These are phyloP conservation scores for Osmerus eperlanus DNA, from an alignment of 2,113 vertebrate species.

Conservation along the genomic window DNA sequence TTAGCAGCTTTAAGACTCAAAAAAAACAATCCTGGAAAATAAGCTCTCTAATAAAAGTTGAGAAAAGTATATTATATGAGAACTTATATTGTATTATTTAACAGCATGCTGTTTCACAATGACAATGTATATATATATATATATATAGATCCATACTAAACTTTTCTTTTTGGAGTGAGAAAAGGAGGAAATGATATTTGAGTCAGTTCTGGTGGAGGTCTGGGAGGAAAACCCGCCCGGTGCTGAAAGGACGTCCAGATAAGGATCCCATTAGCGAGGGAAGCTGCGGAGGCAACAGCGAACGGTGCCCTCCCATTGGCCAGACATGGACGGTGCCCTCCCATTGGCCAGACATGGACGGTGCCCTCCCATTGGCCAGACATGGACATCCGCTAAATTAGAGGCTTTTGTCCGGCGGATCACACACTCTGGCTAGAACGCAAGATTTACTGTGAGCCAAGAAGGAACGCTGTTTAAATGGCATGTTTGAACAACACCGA, in stretches of 20 bases:
- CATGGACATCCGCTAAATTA: conserved; percentile 33
- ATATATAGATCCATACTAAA: not conserved
- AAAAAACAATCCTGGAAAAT: no score
- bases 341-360: conserved; percentile 16
- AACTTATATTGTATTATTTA: not conserved
- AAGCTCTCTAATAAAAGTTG: no score
- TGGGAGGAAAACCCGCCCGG: conserved; percentile 21
- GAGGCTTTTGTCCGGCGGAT: conserved; percentile 30
- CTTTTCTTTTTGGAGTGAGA: no score
- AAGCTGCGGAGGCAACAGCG: conserved; percentile 9
- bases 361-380: not conserved
- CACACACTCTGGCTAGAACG: conserved; percentile 17
- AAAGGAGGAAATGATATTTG: no score
- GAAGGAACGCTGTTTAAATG: not conserved
- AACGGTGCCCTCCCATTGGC: not conserved
- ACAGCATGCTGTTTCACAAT: conserved; percentile 17
- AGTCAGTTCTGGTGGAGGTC: no score
- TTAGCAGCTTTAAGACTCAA: no score
- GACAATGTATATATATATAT: not conserved
- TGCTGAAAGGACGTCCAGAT: conserved; percentile 38
- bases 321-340: not conserved
- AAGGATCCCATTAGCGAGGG: conserved; percentile 44
- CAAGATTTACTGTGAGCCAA: conserved; percentile 13
- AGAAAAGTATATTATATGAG: no score
- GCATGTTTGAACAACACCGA: not conserved